phyloP scores from a whole-genome alignment of 2,888 invertebrate genomes.

The Molorchus minor region DNA sequence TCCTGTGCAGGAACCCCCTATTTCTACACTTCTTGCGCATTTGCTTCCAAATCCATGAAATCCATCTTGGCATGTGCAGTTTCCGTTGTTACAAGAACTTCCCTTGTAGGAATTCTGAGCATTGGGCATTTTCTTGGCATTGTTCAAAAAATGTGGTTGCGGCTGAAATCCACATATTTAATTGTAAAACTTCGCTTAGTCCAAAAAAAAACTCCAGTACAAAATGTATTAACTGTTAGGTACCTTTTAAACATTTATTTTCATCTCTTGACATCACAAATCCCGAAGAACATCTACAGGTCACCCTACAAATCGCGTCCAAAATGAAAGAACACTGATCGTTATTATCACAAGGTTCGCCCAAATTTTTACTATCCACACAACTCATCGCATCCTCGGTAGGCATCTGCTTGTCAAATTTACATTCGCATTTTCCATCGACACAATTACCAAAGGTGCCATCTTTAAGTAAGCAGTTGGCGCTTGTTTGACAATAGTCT shows the following conservation, averaged over 20 bases:
- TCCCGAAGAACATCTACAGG: conserved; percentile 54
- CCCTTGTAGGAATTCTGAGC: conserved; percentile 51
- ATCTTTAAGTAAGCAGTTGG: conserved; percentile 54
- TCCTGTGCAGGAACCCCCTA: conserved; percentile 50
- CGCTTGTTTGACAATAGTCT: conserved; percentile 51
- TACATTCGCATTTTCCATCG: conserved; percentile 55
- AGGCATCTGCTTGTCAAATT: conserved; percentile 45
- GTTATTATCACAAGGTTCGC: conserved; percentile 51
- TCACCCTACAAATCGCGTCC: conserved; percentile 53
- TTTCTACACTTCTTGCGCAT: conserved; percentile 42
- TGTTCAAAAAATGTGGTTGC: conserved; percentile 53
- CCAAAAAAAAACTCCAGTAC: not conserved
- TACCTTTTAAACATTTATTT: conserved; percentile 55
- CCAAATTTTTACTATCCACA: conserved; percentile 47
- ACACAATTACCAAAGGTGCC: conserved; percentile 53
- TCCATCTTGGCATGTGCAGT: conserved; percentile 51
- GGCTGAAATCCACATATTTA: conserved; percentile 47
- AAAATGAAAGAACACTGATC: conserved; percentile 51
- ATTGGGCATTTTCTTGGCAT: conserved; percentile 57
- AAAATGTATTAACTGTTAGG: not conserved
- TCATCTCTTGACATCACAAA: conserved; percentile 52
- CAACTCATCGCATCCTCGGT: conserved; percentile 50
- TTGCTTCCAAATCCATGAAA: conserved; percentile 50
- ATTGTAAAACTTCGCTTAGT: not conserved
- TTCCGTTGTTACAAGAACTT: conserved; percentile 47